Evolutionary conservation across 2,888 invertebrate species (phyloP), one percentile per base, ranked within the genome.

Genomic region (Melinaea menophilus): DNA sequence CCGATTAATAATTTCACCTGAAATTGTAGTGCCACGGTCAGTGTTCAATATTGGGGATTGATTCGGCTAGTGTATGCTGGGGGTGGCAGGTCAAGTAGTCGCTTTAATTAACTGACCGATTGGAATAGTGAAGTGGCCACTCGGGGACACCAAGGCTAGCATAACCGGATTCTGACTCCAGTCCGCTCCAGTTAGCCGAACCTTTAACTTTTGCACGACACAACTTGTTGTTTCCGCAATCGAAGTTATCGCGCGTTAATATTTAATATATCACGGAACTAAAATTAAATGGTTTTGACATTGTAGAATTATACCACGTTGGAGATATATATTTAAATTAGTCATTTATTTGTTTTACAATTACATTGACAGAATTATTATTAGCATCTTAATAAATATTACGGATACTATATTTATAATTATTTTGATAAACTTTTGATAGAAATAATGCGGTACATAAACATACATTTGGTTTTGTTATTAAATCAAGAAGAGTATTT

Each of bases 91-190:
- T 77, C 75, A 77, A 76, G 73, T 78, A 78, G 76, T 81, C 76
- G 75, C 79, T 74, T 83, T 85, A 88, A 89, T 89, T 87, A 86
- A 80, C 79, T 78, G 81, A 76, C 80, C 79, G 84, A 88, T 86
- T 88, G 86, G 88, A 89, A 81, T 79, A 88, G 88, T 86, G 84
- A 86, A 89, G 88, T 89, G 86, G 86, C 83, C 84, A 85, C 85
- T 88, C 81, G 79, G 80, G 77, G 80, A 80, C 31, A 51, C 84
- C 89, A 89, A 90, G 90, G 89, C 85, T 88, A 84, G 74, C 76
- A 79, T 79, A 84, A 89, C 90, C 88, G 88, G 90, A 90, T 88
- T 88, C 82, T 82, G 80, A 85, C 79, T 85, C 84, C 85, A 82
- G 82, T 79, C 80, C 86, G 86, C 85, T 87, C 87, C 85, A 88